Evolutionary conservation across 2,888 invertebrate species (phyloP), one percentile per base, ranked within the genome.

Genomic region (Parnassius apollo): DNA sequence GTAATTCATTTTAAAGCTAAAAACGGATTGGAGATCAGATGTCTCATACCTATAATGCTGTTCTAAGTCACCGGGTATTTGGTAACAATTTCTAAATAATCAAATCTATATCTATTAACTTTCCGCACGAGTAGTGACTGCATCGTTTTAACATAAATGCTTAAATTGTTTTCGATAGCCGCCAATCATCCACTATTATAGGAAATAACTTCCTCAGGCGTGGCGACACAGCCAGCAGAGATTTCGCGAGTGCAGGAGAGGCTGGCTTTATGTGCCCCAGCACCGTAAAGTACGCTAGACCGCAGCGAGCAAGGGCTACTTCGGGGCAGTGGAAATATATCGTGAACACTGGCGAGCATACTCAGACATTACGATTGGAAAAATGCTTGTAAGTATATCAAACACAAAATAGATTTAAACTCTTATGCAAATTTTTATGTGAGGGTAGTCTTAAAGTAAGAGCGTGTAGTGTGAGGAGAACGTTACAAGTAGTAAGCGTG

Each of bases 311-410:
- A 0, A 92, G 96, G 58, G 96, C 96, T 0, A 95, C 96, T 0
- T 94, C 95, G 1, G 96, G 96, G 0, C 93, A 95, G 70, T 97
- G 97, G 96, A 96, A 96, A 77, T 96, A 95, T 76, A 96, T 97
- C 69, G 96, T 97, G 54, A 97, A 97, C 74, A 96, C 96, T 0
- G 96, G 95, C 0, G 96, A 96, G 67, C 96, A 96, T 74, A 96
- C 96, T 9, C 97, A 97, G 86, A 97, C 96, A 0, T 79, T 97
- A 57, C 86, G 97, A 9, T 86, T 97, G 63, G 97, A 97, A 79
- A 96, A 96, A 78, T 97, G 97, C 90, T 91, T 94, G 95, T 95
- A 79, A 94, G 94, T 93, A 49, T 12, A 35, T 2, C n/a, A 18
- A 2, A 50, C 3, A 18, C 18, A 18, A 18, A 18, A 18, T 18